A percentile compares a stretch with the other conserved stretches of the same genome.
phyloP scores from a whole-genome alignment of 2,888 invertebrate species.

The Papilio protenor region DNA sequence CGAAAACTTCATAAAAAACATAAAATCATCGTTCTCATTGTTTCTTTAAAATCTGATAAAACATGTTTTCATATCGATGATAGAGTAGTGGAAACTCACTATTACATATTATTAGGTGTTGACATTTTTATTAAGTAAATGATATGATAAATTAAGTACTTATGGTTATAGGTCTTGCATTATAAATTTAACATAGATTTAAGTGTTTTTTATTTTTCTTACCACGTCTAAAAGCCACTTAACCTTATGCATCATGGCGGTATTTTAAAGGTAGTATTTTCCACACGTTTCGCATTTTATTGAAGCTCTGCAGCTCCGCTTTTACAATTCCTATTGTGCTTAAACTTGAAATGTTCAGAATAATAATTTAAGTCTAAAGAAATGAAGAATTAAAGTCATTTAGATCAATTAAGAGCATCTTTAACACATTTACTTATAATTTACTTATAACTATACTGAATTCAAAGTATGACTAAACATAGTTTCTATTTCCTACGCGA shows the following conservation, averaged over 20 bases:
- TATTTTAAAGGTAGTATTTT: constrained; percentile 30
- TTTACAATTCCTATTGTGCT: constrained; percentile 37
- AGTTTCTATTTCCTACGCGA: not conserved
- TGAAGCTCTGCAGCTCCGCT: constrained; percentile 23
- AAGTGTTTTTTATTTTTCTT: not conserved
- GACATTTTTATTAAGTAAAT: not conserved
- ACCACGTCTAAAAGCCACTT: constrained; percentile 31
- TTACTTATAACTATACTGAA: not conserved
- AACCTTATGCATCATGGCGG: constrained; percentile 44
- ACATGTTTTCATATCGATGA: not conserved
- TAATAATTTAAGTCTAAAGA: not conserved
- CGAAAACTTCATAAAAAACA: not conserved
- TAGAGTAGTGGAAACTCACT: not conserved
- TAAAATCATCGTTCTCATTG: not conserved
- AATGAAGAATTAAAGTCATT: not conserved
- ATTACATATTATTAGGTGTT: not conserved
- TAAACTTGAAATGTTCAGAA: constrained; percentile 27
- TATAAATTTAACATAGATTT: not conserved
- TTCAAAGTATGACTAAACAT: not conserved
- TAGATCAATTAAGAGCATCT: too few species aligned
- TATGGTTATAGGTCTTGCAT: not conserved
- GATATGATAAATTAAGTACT: not conserved
- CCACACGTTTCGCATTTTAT: constrained; percentile 31
- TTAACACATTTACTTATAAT: too few species aligned
- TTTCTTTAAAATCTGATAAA: not conserved